A percentile compares a stretch with the other conserved stretches of the same genome.
phyloP scores from a whole-genome alignment of 2,113 vertebrate species.

The Trematocara unimaculatum region DNA sequence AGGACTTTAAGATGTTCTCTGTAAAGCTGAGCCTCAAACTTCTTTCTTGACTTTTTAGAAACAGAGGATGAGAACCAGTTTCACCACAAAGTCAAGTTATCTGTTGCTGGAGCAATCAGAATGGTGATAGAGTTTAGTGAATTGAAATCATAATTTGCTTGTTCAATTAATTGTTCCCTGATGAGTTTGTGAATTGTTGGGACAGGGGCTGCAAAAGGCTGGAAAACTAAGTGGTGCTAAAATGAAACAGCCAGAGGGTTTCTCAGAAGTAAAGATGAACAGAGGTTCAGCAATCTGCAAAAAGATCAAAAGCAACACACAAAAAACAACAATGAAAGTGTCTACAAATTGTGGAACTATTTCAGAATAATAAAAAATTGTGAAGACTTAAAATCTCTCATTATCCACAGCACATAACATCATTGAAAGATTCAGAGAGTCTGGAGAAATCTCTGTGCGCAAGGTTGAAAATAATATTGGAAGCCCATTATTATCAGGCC shows the following conservation, averaged over 20 bases:
- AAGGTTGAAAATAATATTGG: background rate
- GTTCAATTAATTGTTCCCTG: background rate
- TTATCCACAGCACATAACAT: background rate
- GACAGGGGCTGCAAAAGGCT: background rate
- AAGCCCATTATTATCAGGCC: background rate
- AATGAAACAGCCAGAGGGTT: background rate
- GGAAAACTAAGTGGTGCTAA: background rate
- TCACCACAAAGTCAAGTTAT: background rate
- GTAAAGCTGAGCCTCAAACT: background rate
- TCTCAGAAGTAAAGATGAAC: background rate
- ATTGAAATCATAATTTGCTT: background rate
- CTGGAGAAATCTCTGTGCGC: background rate
- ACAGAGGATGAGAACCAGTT: background rate
- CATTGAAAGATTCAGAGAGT: background rate
- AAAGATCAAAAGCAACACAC: background rate
- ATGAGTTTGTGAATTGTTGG: background rate
- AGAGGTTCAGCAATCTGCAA: background rate
- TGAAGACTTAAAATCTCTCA: background rate
- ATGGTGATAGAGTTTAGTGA: background rate
- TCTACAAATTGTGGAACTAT: background rate
- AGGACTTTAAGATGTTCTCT: background rate
- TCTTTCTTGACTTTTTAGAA: background rate
- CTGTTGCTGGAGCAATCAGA: background rate
- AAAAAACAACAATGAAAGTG: background rate
- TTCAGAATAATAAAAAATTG: background rate